phyloP scores from a whole-genome alignment of 64 coral and sea anemone genomes.

The Porites australiensis region DNA sequence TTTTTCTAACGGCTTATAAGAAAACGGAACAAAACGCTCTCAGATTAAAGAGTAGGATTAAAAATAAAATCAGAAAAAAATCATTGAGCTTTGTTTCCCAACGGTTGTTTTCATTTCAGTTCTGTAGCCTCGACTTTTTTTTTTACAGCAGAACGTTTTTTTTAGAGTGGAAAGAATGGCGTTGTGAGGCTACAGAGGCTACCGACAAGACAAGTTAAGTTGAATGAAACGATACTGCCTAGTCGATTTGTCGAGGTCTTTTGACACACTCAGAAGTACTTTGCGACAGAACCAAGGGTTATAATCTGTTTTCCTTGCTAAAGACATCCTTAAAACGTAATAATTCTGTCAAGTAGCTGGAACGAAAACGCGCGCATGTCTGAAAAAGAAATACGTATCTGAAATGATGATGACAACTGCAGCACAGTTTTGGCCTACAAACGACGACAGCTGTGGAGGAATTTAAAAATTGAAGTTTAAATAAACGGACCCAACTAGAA shows the following conservation, averaged over 20 bases:
- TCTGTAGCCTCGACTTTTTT: not conserved
- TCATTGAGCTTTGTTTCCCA: not conserved
- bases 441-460: not conserved
- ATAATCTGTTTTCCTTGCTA: not conserved
- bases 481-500: no score
- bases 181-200: not conserved
- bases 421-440: not conserved
- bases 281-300: conserved; percentile 2
- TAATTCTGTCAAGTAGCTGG: conserved; percentile 23
- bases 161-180: not conserved
- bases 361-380: conserved; percentile 1
- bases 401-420: not conserved
- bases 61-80: not conserved
- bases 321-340: conserved; percentile 32
- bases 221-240: not conserved
- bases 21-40: not conserved
- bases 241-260: not conserved
- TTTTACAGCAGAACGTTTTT: not conserved
- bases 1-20: not conserved
- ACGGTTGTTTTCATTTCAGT: not conserved
- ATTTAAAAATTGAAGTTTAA: no score
- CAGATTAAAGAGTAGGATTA: not conserved
- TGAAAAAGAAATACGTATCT: not conserved
- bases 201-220: not conserved
- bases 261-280: not conserved